These are phyloP conservation scores for Mimachlamys varia DNA, from an alignment of 2,888 invertebrate genomes.

Conservation along the genomic window DNA sequence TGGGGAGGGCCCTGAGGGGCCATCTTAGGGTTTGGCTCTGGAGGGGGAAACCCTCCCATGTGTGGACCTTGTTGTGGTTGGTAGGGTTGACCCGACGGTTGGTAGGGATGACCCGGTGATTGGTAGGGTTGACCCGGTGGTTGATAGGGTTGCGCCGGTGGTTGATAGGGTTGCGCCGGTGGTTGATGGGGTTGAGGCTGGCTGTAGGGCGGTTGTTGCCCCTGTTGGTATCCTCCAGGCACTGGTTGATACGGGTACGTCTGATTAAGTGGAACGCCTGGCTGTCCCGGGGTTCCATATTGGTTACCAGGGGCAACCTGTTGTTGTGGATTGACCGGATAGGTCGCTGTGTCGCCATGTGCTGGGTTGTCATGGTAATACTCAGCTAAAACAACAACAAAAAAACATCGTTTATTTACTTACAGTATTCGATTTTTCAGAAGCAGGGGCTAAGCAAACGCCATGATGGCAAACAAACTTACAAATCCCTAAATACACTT, in stretches of 20 bases:
- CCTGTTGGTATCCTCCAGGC: neutral
- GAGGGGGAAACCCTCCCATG: constrained; percentile 47
- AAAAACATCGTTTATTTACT: no score
- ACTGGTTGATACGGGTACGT: neutral
- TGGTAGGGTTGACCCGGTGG: neutral
- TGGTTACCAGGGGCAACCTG: constrained; percentile 43
- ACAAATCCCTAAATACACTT: no score
- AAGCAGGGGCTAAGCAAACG: no score
- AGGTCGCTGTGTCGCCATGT: neutral
- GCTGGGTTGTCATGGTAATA: constrained; percentile 23
- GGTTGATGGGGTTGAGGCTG: neutral
- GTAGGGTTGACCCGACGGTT: neutral
- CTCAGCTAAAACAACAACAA: neutral
- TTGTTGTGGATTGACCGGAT: neutral
- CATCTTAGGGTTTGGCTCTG: constrained; percentile 41
- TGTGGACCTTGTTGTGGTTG: constrained; percentile 49
- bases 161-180: neutral
- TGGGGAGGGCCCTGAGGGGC: constrained; percentile 44
- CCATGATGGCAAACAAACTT: no score
- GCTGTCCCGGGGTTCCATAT: constrained; percentile 48
- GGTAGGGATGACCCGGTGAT: neutral
- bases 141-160: neutral
- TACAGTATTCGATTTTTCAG: no score
- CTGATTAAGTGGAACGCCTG: constrained; percentile 37
- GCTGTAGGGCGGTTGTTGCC: neutral